phyloP scores from a whole-genome alignment of 2,888 invertebrate species.

The Drosophila setosimentum region DNA sequence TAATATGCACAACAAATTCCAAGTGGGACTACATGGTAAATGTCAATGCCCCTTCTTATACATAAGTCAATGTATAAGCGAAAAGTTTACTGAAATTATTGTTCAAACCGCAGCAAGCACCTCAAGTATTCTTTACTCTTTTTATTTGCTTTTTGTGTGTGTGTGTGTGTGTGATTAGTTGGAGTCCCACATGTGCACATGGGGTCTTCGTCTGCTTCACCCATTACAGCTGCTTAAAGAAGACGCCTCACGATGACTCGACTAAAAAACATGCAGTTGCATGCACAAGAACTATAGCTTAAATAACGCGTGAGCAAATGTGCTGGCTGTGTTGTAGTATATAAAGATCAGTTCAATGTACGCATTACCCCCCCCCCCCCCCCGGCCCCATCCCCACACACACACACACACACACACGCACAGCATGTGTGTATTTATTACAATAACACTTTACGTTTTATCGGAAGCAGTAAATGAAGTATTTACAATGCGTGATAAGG shows the following conservation, averaged over 20 bases:
- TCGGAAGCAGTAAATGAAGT: conserved; percentile 12
- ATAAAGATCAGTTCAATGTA: conserved; percentile 38
- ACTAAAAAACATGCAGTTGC: conserved; percentile 19
- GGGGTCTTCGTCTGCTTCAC: conserved; percentile 14
- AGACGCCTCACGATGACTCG: conserved; percentile 65
- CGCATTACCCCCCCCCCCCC: not conserved
- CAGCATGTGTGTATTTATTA: not conserved
- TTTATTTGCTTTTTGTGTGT: conserved; percentile 11
- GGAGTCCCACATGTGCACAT: conserved; percentile 11
- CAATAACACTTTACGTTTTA: conserved; percentile 7
- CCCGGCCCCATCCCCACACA: too few species aligned
- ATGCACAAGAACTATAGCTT: not conserved
- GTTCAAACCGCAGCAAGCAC: conserved; percentile 28
- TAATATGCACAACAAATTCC: conserved; percentile 13
- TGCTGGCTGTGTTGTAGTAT: not conserved
- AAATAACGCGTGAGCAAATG: not conserved
- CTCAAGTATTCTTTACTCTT: conserved; percentile 21
- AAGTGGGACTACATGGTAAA: conserved; percentile 8
- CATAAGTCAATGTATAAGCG: conserved; percentile 6
- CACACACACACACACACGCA: not conserved
- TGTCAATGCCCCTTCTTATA: conserved; percentile 42
- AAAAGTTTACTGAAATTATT: conserved; percentile 11
- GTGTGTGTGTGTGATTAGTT: conserved; percentile 1
- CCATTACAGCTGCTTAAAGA: conserved; percentile 34
- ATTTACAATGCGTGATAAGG: conserved; percentile 32